Evolutionary conservation across 2,888 invertebrate species (phyloP), one percentile per base, ranked within the genome.

Genomic region (Chydorus sphaericus): DNA sequence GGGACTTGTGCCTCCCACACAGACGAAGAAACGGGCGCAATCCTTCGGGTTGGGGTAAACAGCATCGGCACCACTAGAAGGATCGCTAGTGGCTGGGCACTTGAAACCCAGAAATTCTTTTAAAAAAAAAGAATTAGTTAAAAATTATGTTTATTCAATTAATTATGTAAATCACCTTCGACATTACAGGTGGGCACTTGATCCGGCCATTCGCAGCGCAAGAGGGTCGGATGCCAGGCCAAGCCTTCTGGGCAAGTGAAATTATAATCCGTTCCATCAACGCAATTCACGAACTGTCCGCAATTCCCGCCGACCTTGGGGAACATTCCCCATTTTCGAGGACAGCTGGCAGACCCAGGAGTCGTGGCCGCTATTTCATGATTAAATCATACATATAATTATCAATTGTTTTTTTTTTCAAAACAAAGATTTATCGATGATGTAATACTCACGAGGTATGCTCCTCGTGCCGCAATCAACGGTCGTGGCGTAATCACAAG

Each of bases 201-300:
- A 71, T 90, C 90, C 4, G 89, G 86, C 88, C 88, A 90, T 60
- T 90, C 87, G 67, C 90, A 90, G 54, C 82, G 77, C 66, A 86
- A 85, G 10, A 75, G 77, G 11, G 77, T 77, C 2, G 78, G 73
- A 67, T 80, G 83, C 71, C 80, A 87, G 8, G 88, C 88, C 54
- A 90, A 73, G 23, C 89, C 89, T 64, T 85, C 87, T 0, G 89
- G 89, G 65, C 90, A 90, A 60, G 81, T 77, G 63, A 86, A 80
- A 38, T 80, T 73, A 62, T 73, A 80, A 2, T 81, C 84, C 5
- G 78, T 75, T n/a, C 90, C 90, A 51, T 79, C 79, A 2, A 81
- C 87, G 64, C 89, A 90, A 66, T 81, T 89, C 70, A 81, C 81
- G 68, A 86, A 90, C 64, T 80, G 77, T 8, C 86, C 85, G 67